Percentiles rank a stretch among this genome's conserved stretches.
Evolutionary conservation across 1,140 invertebrate genomes (phyloP).

Genomic region (Bombus breviceps): DNA sequence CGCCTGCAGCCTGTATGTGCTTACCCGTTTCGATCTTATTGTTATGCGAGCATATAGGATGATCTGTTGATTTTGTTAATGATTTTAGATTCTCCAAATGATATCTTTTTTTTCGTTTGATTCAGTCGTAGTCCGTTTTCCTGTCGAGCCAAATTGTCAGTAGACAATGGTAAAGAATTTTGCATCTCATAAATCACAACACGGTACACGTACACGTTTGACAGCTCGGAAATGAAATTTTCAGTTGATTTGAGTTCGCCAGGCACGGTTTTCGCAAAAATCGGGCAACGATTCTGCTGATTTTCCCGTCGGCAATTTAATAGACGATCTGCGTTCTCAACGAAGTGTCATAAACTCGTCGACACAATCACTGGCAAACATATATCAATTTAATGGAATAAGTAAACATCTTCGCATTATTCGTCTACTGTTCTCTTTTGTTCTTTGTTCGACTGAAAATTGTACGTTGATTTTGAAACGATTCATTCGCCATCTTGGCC

Average conservation of each 20-base stretch:
- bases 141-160: no score
- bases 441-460: not conserved
- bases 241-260: not conserved
- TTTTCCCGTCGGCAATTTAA: not conserved
- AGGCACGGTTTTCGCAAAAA: not conserved
- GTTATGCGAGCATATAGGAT: no score
- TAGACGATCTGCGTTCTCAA: no score
- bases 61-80: not conserved
- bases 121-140: not conserved
- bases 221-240: constrained; percentile 17
- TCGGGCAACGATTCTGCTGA: not conserved
- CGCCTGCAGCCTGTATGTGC: no score
- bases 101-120: not conserved
- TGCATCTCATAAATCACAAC: constrained; percentile 8
- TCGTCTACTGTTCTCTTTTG: not conserved
- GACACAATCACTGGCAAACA: not conserved
- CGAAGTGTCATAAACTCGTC: not conserved
- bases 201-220: not conserved
- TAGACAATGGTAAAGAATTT: not conserved
- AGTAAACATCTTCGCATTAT: not conserved
- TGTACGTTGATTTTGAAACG: not conserved
- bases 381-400: not conserved
- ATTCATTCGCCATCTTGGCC: not conserved
- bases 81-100: not conserved
- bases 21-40: no score